These are phyloP conservation scores for Eupithecia insigniata DNA, from an alignment of 2,888 invertebrate species.

Conservation along the genomic window DNA sequence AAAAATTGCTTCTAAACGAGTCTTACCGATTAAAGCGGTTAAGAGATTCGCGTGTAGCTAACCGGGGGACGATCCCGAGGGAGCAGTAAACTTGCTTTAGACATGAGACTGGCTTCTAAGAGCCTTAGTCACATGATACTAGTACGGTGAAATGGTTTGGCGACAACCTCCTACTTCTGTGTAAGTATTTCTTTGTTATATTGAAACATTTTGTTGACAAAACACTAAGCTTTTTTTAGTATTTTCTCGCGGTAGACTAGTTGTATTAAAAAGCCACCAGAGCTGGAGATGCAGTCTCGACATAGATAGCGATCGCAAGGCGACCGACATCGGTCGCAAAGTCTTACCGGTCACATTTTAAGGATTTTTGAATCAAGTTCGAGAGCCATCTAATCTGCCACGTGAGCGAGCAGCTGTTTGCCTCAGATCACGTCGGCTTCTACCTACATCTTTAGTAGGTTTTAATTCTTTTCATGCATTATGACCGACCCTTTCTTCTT, in stretches of 20 bases:
- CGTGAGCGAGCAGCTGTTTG: neutral
- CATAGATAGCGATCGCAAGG: too few relatives aligned
- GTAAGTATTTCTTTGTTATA: neutral
- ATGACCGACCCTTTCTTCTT: neutral
- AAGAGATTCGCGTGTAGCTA: constrained; percentile 57
- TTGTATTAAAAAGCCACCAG: neutral
- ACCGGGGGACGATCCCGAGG: constrained; percentile 49
- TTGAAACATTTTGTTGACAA: neutral
- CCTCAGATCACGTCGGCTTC: neutral
- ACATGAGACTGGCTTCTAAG: constrained; percentile 48
- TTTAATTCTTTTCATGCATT: neutral
- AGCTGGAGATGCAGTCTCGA: too few relatives aligned
- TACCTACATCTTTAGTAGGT: neutral
- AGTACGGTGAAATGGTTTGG: constrained; percentile 2
- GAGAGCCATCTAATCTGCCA: neutral
- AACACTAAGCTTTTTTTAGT: neutral
- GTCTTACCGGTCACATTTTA: too few relatives aligned
- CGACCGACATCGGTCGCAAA: too few relatives aligned
- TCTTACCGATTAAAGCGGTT: constrained; percentile 54
- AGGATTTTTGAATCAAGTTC: too few relatives aligned
- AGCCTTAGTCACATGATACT: constrained; percentile 28
- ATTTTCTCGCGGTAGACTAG: neutral
- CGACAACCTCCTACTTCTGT: neutral
- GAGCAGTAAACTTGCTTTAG: constrained; percentile 51
- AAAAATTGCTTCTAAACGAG: constrained; percentile 52